Percentiles rank a stretch among this genome's conserved stretches.
Conservation (phyloP, 2,888 invertebrate genomes). For the Psylliodes chrysocephalus region DNA sequence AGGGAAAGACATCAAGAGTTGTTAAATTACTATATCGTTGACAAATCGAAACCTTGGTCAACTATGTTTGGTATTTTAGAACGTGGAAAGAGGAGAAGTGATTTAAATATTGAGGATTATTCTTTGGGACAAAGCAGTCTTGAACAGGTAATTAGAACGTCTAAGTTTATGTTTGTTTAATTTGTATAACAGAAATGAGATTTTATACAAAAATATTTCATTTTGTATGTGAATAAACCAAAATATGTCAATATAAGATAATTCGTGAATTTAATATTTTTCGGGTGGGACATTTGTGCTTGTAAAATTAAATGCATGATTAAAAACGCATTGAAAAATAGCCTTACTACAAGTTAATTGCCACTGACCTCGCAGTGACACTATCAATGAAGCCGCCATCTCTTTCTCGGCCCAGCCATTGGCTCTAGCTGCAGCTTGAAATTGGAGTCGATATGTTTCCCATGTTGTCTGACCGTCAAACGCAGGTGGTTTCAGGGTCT, state of each 20-base stretch:
- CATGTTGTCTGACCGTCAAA: no score
- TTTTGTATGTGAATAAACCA: neutral
- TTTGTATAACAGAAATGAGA: no score
- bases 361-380: no score
- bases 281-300: no score
- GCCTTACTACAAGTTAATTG: neutral
- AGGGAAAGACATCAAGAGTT: slow-evolving; percentile 79
- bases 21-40: slow-evolving; percentile 75
- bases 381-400: no score
- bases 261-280: no score
- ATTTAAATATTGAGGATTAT: slow-evolving; percentile 77
- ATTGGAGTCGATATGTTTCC: no score
- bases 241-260: neutral
- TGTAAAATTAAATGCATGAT: no score
- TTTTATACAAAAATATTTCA: neutral
- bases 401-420: no score
- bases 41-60: slow-evolving; percentile 74
- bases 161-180: no score
- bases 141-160: slow-evolving; percentile 14
- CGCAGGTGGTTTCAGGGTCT: no score
- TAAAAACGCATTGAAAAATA: neutral
- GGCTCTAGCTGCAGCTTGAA: no score
- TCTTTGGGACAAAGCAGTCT: slow-evolving; percentile 79
- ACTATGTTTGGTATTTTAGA: slow-evolving; percentile 81
- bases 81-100: slow-evolving; percentile 56